Conservation (phyloP, 2,888 invertebrate species). For the Gibbula magus region DNA sequence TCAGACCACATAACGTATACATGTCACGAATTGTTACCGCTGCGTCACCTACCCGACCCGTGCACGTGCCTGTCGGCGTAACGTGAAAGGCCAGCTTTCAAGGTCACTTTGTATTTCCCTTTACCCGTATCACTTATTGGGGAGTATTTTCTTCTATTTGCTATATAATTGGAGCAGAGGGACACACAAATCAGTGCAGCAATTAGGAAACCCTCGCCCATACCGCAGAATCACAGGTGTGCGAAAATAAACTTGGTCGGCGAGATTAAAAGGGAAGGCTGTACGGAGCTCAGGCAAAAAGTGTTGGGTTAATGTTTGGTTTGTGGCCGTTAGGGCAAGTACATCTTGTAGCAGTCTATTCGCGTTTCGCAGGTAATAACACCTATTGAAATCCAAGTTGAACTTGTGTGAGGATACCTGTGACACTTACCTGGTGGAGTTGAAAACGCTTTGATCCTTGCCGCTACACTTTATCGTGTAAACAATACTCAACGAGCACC, state of each 20-base stretch:
- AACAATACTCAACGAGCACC: slow-evolving; percentile 2
- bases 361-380: slow-evolving; percentile 1
- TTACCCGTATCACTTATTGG: neutral
- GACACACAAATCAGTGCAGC: neutral
- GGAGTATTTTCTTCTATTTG: neutral
- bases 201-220: neutral
- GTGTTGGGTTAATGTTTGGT: neutral
- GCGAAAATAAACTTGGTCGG: slow-evolving; percentile 8
- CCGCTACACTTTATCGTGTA: slow-evolving; percentile 21
- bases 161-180: neutral
- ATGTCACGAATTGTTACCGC: neutral
- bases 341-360: neutral
- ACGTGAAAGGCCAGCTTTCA: neutral
- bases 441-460: slow-evolving; percentile 16
- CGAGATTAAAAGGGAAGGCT: slow-evolving; percentile 3
- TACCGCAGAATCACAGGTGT: neutral
- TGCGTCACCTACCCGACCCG: neutral
- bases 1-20: no score
- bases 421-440: slow-evolving; percentile 4
- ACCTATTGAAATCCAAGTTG: slow-evolving; percentile 3
- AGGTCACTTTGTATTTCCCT: neutral
- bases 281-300: neutral
- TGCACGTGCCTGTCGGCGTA: neutral
- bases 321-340: neutral
- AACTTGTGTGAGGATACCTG: neutral